Conservation (phyloP, 2,113 vertebrate species). For the Gambusia affinis region DNA sequence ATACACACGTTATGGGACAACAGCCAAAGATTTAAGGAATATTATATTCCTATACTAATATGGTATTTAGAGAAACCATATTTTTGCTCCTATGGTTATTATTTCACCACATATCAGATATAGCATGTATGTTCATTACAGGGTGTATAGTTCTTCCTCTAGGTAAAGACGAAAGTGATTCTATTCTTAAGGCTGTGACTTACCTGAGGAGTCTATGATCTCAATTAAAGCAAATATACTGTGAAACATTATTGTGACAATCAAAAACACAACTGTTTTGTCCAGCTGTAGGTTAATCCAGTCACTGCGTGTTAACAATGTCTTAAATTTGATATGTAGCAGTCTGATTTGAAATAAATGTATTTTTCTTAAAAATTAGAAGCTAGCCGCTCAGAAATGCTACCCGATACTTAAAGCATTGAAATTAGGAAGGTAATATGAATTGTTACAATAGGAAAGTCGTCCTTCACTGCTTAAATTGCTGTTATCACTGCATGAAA, state of each 20-base stretch:
- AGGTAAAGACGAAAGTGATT: not conserved
- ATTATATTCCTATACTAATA: not conserved
- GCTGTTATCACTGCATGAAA: conserved; percentile 9
- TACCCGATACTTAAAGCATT: not conserved
- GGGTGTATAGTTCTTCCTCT: not conserved
- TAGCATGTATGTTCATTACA: not conserved
- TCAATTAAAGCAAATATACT: not conserved
- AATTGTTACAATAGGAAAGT: not conserved
- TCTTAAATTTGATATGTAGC: not conserved
- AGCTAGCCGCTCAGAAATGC: not conserved
- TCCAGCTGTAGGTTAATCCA: not conserved
- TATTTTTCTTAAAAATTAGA: not conserved
- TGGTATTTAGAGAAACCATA: not conserved
- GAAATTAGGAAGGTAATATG: not conserved
- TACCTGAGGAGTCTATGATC: not conserved
- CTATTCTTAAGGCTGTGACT: not conserved
- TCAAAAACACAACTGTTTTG: not conserved
- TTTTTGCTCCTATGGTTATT: not conserved
- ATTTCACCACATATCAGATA: too few species aligned
- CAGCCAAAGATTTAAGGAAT: too few species aligned
- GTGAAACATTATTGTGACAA: not conserved
- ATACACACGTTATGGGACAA: too few species aligned
- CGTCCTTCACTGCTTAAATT: not conserved
- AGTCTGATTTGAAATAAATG: not conserved
- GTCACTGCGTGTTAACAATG: not conserved